Evolutionary conservation across 2,797 vertebrate species (phyloP), one percentile per base, ranked within the genome.

Genomic region (Lycodopsis pacificus): DNA sequence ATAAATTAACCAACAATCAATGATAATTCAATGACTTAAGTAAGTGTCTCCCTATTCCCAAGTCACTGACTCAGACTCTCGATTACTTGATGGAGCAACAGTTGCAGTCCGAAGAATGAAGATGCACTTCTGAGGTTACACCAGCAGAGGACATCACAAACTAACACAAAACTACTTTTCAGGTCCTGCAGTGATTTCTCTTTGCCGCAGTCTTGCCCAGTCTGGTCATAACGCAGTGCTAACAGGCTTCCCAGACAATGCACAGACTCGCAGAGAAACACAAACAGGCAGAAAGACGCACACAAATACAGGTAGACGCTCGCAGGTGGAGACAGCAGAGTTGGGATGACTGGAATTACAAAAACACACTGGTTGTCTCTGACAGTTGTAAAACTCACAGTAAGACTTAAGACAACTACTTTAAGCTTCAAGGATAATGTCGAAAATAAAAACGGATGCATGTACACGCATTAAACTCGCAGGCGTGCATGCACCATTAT

Each of bases 71-170:
- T 51, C 13, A n/a, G 7, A 73, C 3, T 42, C n/a, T 19, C 4
- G 5, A 65, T 8, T 38, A 53, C 22, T n/a, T 0, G 0, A 19
- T 13, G 27, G 20, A 78, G 61, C 22, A 76, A 38, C 27, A 71
- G 46, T 54, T 78, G 68, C 56, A 63, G 44, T 5, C 22, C 3
- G 5, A 5, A 44, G 9, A 53, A 25, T 32, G 11, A 66, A 54
- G 36, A 14, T 84, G 87, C 62, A 88, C 70, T 85, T 77, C 65
- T 62, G 34, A 49, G n/a, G 7, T 65, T 73, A 6, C 30, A 46
- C 87, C 94, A 94, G 88, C 86, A 95, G 94, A 96, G 95, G 95
- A 92, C 95, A 95, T 94, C 63, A 94, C 92, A 77, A 91, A 94
- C 88, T 93, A 95, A 86, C 11, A 48, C 11, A 82, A 85, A 77